Base-by-base conservation (phyloP, 2,888 invertebrate genomes). In the Geophilus truncorum region DNA sequence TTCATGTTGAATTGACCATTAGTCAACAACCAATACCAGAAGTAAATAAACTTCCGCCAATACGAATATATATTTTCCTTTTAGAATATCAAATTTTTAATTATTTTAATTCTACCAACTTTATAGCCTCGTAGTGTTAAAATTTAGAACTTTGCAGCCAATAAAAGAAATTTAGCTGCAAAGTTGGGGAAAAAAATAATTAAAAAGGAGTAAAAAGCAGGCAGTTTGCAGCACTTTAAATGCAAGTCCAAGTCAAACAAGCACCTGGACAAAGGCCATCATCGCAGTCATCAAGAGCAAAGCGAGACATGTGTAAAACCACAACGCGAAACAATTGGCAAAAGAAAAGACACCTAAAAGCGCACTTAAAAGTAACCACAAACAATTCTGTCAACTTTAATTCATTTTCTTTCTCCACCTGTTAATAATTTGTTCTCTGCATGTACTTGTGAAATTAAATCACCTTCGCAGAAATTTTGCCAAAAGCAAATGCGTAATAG, bases 341-440 rank as follows among this genome's bases (percentile, higher is more conserved):
- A 51, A 70, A 25, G 70, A 70, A 5, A 70, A 70, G 25, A 70
- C 70, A 70, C 70, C 25, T 70, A 70, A 70, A 70, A 70, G 25
- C 70, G 28, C 70, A 70, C 25, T 70, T 70, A 70, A 70, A 70
- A 70, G 9, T 25, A 70, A 70, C 70, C 25, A 70, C 70, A 70
- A 70, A 70, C 70, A 70, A 70, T 28, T 12, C 28, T 70, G 70
- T 70, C 70, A 70, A 70, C 70, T 70, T 70, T 70, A 70, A 70
- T 70, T 70, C 23, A 28, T 70, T 28, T 70, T 25, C 25, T n/a
- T 28, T 70, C 28, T 23, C 70, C 70, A 70, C 70, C 70, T 70
- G 70, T 70, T 70, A 70, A 70, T 70, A 28, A 70, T 70, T 70
- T 70, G 25, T 70, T 23, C 70, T 70, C 28, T 70, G 70, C 28